Conservation (phyloP, 1,140 invertebrate species). For the Drosophila sulfurigaster region DNA sequence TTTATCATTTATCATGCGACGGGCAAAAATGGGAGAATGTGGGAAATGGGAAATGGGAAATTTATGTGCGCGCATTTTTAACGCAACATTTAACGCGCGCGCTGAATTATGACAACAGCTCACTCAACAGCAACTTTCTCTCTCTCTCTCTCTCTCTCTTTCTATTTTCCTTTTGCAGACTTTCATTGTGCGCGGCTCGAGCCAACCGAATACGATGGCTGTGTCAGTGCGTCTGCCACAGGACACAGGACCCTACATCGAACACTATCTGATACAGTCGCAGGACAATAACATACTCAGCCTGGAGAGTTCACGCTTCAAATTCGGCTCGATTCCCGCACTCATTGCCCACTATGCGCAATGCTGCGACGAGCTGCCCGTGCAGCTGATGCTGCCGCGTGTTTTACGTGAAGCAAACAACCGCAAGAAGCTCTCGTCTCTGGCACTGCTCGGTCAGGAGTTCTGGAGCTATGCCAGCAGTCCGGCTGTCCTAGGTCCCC, state of each 20-base stretch:
- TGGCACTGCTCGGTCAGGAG: constrained; percentile 96
- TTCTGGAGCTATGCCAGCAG: constrained; percentile 96
- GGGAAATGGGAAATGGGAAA: constrained; percentile 50
- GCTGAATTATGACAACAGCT: constrained; percentile 49
- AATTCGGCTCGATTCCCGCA: constrained; percentile 95
- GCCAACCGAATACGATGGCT: constrained; percentile 96
- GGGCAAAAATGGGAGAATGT: not conserved
- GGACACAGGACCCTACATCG: constrained; percentile 95
- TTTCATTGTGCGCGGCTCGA: constrained; percentile 97
- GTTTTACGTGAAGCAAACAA: constrained; percentile 94
- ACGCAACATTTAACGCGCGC: constrained; percentile 78
- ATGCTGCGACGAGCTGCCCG: constrained; percentile 97
- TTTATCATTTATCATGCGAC: constrained; percentile 78
- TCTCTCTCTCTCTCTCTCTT: not conserved
- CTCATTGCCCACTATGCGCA: constrained; percentile 97
- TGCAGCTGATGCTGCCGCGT: constrained; percentile 93
- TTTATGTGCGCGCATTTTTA: constrained; percentile 84
- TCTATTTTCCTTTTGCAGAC: constrained; percentile 87
- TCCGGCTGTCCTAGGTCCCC: constrained; percentile 86
- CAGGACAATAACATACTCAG: constrained; percentile 91
- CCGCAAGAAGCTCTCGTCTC: constrained; percentile 94
- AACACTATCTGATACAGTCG: constrained; percentile 97
- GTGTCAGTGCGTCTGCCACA: constrained; percentile 95
- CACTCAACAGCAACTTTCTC: constrained; percentile 38
- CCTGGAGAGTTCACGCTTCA: constrained; percentile 96